Evolutionary conservation across 2,797 vertebrate genomes (phyloP).

Genomic region (Pelochelys cantorii): DNA sequence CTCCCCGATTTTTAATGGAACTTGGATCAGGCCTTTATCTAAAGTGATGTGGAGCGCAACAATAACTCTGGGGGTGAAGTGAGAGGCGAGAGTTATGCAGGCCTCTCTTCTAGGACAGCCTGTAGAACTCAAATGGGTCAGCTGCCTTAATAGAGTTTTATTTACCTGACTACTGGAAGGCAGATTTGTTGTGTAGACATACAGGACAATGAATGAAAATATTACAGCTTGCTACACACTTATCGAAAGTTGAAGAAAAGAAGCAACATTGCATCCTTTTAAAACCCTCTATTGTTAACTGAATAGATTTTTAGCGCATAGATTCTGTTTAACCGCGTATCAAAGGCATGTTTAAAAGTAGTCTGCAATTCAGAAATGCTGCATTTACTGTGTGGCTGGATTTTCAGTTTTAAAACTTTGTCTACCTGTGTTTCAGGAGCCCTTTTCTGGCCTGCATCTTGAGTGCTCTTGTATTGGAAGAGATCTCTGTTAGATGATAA

Average conservation of each 20-base stretch:
- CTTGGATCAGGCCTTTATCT: background rate
- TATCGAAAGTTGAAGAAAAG: background rate
- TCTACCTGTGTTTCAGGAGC: conserved; percentile 13
- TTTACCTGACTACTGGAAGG: background rate
- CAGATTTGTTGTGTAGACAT: conserved; percentile 11
- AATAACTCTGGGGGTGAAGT: background rate
- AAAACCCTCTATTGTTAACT: conserved; percentile 35
- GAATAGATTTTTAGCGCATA: background rate
- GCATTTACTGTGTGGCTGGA: no score
- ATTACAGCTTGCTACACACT: background rate
- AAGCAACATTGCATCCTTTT: background rate
- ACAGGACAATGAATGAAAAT: background rate
- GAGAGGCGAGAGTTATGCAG: background rate
- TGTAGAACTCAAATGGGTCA: background rate
- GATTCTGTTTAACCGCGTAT: background rate
- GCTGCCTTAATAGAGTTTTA: background rate
- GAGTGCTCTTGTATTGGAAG: background rate
- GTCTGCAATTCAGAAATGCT: background rate
- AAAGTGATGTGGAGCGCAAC: background rate
- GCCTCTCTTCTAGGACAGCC: background rate
- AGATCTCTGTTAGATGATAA: background rate
- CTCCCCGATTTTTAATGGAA: background rate
- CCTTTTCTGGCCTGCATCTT: conserved; percentile 6
- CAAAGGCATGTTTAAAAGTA: conserved; percentile 12
- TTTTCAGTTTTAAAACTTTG: no score